Conservation (phyloP, 2,888 invertebrate genomes). For the Dendrolimus houi region DNA sequence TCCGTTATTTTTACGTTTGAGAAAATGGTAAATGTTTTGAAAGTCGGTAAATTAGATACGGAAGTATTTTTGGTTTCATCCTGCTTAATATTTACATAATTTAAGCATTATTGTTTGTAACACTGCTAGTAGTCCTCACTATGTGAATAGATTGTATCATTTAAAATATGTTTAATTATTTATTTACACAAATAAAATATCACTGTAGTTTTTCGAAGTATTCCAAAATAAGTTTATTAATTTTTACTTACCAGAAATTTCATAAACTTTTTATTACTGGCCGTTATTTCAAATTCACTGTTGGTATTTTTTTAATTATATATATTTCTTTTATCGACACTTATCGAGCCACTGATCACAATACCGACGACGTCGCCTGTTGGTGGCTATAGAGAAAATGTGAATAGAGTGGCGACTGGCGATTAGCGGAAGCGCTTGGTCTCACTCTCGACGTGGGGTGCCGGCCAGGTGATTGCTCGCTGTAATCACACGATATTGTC, state of each 20-base stretch:
- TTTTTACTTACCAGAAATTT: not conserved
- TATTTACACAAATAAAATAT: too few relatives aligned
- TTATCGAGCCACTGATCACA: conserved; percentile 4
- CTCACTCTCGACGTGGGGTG: conserved; percentile 14
- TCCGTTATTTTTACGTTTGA: too few relatives aligned
- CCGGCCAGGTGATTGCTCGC: conserved; percentile 10
- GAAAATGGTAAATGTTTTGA: too few relatives aligned
- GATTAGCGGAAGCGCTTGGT: conserved; percentile 8
- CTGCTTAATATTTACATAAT: too few relatives aligned
- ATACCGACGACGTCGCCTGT: conserved; percentile 4
- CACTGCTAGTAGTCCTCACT: not conserved
- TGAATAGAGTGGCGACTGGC: conserved; percentile 1
- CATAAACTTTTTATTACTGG: not conserved
- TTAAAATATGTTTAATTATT: not conserved
- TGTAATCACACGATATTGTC: conserved; percentile 15
- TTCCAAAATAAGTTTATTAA: not conserved
- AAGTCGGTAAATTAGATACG: too few relatives aligned
- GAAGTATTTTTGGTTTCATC: too few relatives aligned
- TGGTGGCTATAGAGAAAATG: conserved; percentile 1
- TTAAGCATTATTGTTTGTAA: too few relatives aligned
- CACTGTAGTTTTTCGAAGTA: too few relatives aligned
- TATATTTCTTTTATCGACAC: not conserved
- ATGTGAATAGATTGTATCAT: not conserved
- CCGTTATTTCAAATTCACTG: not conserved
- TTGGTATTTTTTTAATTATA: not conserved